Conservation (phyloP, 2,888 invertebrate species). For the Poecilobothrus nobilitatus region DNA sequence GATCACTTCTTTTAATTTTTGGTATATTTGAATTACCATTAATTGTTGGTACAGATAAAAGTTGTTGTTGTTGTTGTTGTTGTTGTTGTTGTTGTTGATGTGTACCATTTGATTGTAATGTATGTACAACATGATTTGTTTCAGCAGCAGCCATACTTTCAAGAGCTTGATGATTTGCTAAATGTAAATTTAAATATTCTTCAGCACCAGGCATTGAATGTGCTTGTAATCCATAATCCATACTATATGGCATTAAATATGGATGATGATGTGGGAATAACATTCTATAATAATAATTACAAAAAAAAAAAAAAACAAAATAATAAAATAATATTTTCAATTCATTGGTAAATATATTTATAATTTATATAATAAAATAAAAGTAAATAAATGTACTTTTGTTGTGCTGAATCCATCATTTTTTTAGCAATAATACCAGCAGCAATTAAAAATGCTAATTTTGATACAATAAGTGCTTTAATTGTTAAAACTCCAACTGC, state of each 20-base stretch:
- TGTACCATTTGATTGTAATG: conserved; percentile 36
- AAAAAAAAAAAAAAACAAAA: too few species aligned
- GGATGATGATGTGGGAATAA: conserved; percentile 39
- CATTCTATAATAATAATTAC: conserved; percentile 30
- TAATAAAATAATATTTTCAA: too few species aligned
- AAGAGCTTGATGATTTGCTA: conserved; percentile 34
- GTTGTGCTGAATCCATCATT: conserved; percentile 51
- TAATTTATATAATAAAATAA: not conserved
- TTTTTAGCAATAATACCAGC: conserved; percentile 53
- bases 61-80: conserved; percentile 23
- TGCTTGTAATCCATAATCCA: conserved; percentile 38
- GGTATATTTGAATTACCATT: conserved; percentile 28
- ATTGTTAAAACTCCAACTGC: conserved; percentile 55
- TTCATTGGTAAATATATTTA: too few species aligned
- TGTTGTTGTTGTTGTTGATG: conserved; percentile 12
- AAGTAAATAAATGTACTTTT: conserved; percentile 33
- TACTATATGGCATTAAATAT: conserved; percentile 43
- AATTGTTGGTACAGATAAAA: conserved; percentile 31
- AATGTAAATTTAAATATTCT: conserved; percentile 34
- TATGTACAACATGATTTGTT: conserved; percentile 35
- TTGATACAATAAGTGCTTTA: conserved; percentile 62
- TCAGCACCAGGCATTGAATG: conserved; percentile 31
- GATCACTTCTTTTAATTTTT: conserved; percentile 42
- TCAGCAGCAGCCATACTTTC: conserved; percentile 34
- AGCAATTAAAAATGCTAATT: conserved; percentile 58